phyloP scores from a whole-genome alignment of 2,797 vertebrate genomes.

The Myoxocephalus aenaeus region DNA sequence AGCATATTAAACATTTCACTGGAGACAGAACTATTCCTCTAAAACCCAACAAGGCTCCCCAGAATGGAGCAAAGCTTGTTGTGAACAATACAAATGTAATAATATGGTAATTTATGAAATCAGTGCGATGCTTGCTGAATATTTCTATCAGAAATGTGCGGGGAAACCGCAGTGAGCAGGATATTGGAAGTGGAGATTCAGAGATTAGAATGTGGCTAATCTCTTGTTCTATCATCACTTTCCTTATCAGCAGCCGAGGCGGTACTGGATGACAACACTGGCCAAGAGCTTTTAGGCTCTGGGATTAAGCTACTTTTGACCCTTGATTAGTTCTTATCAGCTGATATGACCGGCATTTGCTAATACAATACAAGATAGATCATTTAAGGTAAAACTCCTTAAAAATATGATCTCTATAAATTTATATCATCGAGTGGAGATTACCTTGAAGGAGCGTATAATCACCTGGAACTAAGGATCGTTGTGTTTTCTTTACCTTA shows the following conservation, averaged over 20 bases:
- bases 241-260: conserved; percentile 6
- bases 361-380: not conserved
- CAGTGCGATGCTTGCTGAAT: not conserved
- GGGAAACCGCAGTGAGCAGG: no score
- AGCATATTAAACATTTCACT: not conserved
- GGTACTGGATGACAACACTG: not conserved
- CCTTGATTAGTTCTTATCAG: not conserved
- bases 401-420: not conserved
- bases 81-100: no score
- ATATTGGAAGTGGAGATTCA: not conserved
- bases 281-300: not conserved
- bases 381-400: not conserved
- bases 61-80: no score
- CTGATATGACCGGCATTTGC: conserved; percentile 1
- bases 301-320: not conserved
- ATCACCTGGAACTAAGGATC: not conserved
- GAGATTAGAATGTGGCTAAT: conserved; percentile 7
- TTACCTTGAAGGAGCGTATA: not conserved
- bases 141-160: no score
- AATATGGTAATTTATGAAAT: not conserved
- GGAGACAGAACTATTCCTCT: not conserved
- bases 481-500: not conserved
- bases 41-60: not conserved
- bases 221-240: not conserved
- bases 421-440: not conserved